A percentile compares a stretch with the other conserved stretches of the same genome.
Evolutionary conservation across 2,113 vertebrate genomes (phyloP).

Genomic region (Paramisgurnus dabryanus): DNA sequence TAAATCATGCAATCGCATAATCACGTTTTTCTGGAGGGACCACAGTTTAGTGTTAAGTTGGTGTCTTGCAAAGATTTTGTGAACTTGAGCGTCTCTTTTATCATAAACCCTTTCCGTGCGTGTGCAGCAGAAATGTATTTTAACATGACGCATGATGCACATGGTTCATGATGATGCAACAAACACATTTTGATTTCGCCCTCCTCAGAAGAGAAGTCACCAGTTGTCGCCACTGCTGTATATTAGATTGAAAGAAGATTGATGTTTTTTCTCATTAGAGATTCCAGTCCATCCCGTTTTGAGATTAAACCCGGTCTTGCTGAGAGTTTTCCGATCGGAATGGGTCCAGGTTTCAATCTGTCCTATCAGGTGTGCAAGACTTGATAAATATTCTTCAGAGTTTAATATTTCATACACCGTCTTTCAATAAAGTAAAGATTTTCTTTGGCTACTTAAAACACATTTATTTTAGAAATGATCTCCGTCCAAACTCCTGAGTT

Average conservation of each 20-base stretch:
- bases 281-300: slow-evolving; percentile 79
- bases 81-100: too few relatives aligned
- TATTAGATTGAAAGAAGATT: not conserved
- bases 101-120: too few relatives aligned
- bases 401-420: not conserved
- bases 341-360: slow-evolving; percentile 76
- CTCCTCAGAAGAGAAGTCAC: too few relatives aligned
- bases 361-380: slow-evolving; percentile 73
- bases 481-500: not conserved
- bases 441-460: not conserved
- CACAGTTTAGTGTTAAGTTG: too few relatives aligned
- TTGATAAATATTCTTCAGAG: not conserved
- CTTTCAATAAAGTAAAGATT: not conserved
- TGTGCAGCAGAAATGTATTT: too few relatives aligned
- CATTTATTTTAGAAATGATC: not conserved
- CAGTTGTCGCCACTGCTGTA: too few relatives aligned
- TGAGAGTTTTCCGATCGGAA: slow-evolving; percentile 65
- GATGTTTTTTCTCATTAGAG: slow-evolving; percentile 64
- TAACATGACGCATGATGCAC: too few relatives aligned
- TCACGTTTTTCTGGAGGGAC: too few relatives aligned
- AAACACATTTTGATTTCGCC: too few relatives aligned
- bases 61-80: too few relatives aligned
- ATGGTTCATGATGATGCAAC: too few relatives aligned
- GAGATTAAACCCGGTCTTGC: slow-evolving; percentile 80
- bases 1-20: too few relatives aligned